phyloP scores from a whole-genome alignment of 2,113 vertebrate species.

The Halichoeres trimaculatus region DNA sequence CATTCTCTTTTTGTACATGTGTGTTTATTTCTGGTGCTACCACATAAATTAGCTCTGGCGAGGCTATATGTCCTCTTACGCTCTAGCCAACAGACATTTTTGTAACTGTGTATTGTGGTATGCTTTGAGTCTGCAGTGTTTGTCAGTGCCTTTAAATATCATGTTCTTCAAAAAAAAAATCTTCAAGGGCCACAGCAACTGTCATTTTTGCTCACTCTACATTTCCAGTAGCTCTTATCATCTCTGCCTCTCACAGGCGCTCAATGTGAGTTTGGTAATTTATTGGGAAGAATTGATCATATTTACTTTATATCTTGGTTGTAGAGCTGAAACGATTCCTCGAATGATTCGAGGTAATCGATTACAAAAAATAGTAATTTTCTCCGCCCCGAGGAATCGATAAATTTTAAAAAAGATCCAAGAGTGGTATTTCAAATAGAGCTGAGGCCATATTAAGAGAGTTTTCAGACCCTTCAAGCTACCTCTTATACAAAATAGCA shows the following conservation, averaged over 20 bases:
- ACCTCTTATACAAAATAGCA: too few species aligned
- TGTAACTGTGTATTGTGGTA: background rate
- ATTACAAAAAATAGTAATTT: too few species aligned
- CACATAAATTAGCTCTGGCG: background rate
- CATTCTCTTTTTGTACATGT: background rate
- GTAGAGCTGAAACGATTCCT: too few species aligned
- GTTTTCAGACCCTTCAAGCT: too few species aligned
- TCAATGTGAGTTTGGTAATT: background rate
- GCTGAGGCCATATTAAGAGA: too few species aligned
- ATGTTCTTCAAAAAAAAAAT: background rate
- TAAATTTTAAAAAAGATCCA: too few species aligned
- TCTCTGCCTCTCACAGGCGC: background rate
- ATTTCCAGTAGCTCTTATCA: background rate
- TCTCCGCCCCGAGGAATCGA: too few species aligned
- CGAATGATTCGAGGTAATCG: too few species aligned
- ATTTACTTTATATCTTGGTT: too few species aligned
- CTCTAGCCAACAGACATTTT: background rate
- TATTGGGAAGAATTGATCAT: too few species aligned
- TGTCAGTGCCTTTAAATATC: background rate
- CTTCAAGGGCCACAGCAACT: background rate
- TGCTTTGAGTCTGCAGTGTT: background rate
- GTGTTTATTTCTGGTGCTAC: background rate
- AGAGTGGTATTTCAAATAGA: too few species aligned
- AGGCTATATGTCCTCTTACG: background rate
- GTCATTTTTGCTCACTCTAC: background rate